Evolutionary conservation across 2,888 invertebrate genomes (phyloP).

Genomic region (Acleris laterana): DNA sequence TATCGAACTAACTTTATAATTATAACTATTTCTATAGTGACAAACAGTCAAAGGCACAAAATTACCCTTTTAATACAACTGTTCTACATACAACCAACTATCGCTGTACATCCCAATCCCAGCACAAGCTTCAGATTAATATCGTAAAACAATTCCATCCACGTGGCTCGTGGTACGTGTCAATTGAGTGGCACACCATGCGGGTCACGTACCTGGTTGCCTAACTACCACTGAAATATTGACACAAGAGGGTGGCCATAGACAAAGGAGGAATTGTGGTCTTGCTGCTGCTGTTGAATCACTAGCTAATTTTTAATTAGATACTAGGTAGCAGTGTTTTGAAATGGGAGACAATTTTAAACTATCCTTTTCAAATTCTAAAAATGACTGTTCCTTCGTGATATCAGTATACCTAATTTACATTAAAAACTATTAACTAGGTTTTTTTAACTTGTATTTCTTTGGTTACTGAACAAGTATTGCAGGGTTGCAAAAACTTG

Average conservation of each 20-base stretch:
- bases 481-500: too few species aligned
- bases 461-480: too few species aligned
- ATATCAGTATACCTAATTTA: too few species aligned
- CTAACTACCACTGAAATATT: constrained; percentile 62
- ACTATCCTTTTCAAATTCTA: too few species aligned
- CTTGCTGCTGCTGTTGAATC: neutral
- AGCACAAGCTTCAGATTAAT: constrained; percentile 37
- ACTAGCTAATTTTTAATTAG: neutral
- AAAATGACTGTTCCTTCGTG: too few species aligned
- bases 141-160: constrained; percentile 59
- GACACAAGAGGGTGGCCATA: constrained; percentile 29
- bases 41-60: too few species aligned
- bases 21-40: too few species aligned
- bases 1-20: too few species aligned
- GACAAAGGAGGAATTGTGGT: constrained; percentile 15
- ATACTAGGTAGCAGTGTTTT: too few species aligned
- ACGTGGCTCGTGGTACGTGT: constrained; percentile 67
- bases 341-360: too few species aligned
- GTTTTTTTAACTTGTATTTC: too few species aligned
- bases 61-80: neutral
- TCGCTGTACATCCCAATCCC: constrained; percentile 7
- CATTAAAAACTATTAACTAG: too few species aligned
- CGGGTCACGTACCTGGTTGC: constrained; percentile 74
- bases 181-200: constrained; percentile 66
- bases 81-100: constrained; percentile 23